Conservation (phyloP, 2,888 invertebrate genomes). For the Craniophora ligustri region DNA sequence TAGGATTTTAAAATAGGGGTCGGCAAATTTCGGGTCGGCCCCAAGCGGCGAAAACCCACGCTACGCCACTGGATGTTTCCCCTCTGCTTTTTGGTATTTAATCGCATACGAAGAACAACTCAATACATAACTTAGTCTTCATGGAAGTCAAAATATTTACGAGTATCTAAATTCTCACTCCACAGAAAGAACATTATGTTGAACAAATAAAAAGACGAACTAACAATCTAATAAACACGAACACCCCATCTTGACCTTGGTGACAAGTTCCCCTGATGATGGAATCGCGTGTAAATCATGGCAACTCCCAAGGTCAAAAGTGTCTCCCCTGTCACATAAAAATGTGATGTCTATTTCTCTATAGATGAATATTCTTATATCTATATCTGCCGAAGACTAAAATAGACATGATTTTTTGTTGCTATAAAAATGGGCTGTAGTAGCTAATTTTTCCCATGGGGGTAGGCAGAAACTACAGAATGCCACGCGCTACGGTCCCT, state of each 20-base stretch:
- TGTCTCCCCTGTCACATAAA: slow-evolving; percentile 15
- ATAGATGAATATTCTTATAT: too few relatives aligned
- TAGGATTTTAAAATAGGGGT: too few relatives aligned
- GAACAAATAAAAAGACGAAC: slow-evolving; percentile 24
- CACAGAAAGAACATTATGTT: slow-evolving; percentile 11
- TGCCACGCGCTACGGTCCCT: too few relatives aligned
- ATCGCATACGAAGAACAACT: neutral
- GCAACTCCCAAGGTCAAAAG: slow-evolving; percentile 32
- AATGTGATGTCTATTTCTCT: slow-evolving; percentile 1
- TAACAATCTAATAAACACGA: slow-evolving; percentile 28
- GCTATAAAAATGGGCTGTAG: too few relatives aligned
- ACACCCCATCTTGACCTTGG: slow-evolving; percentile 51
- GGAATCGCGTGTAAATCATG: slow-evolving; percentile 41
- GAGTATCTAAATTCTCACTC: neutral
- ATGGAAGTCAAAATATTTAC: neutral
- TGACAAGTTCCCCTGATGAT: slow-evolving; percentile 42
- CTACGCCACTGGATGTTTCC: too few relatives aligned
- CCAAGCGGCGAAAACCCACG: too few relatives aligned
- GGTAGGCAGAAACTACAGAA: too few relatives aligned
- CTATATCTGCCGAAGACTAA: too few relatives aligned
- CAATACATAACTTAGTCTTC: neutral
- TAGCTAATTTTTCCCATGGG: too few relatives aligned
- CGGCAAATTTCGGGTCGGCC: too few relatives aligned
- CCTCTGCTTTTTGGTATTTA: too few relatives aligned
- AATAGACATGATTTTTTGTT: too few relatives aligned